Conservation (phyloP, 2,797 vertebrate species). For the Sebastolobus altivelis region DNA sequence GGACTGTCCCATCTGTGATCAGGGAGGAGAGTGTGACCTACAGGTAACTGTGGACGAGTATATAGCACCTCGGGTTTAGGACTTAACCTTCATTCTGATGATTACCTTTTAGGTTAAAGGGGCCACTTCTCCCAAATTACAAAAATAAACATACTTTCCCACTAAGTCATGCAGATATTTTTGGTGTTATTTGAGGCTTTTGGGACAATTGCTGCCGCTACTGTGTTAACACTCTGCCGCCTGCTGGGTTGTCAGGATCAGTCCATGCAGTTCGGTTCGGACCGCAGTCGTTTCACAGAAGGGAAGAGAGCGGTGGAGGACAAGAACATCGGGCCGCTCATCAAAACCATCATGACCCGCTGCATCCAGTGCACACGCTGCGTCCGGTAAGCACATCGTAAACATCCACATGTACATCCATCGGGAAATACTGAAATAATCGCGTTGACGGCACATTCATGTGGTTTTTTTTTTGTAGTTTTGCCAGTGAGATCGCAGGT, state of each 20-base stretch:
- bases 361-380: slow-evolving; percentile 99
- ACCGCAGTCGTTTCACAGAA: slow-evolving; percentile 96
- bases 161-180: too few species aligned
- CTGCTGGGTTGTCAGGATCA: slow-evolving; percentile 76
- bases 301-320: slow-evolving; percentile 97
- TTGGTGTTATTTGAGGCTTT: too few species aligned
- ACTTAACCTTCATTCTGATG: background rate
- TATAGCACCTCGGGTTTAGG: background rate
- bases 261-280: slow-evolving; percentile 97
- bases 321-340: slow-evolving; percentile 96
- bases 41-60: slow-evolving; percentile 85
- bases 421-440: background rate
- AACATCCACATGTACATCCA: background rate
- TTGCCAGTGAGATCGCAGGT: slow-evolving; percentile 97
- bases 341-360: slow-evolving; percentile 99
- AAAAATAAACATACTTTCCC: too few species aligned
- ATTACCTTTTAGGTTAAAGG: background rate
- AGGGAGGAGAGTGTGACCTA: slow-evolving; percentile 98
- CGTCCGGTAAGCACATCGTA: slow-evolving; percentile 86
- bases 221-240: background rate
- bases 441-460: background rate
- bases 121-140: too few species aligned
- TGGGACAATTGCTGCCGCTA: background rate
- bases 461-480: slow-evolving; percentile 76
- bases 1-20: slow-evolving; percentile 99